Base-by-base conservation (phyloP, 2,113 vertebrate genomes). In the Notiomystis cincta region DNA sequence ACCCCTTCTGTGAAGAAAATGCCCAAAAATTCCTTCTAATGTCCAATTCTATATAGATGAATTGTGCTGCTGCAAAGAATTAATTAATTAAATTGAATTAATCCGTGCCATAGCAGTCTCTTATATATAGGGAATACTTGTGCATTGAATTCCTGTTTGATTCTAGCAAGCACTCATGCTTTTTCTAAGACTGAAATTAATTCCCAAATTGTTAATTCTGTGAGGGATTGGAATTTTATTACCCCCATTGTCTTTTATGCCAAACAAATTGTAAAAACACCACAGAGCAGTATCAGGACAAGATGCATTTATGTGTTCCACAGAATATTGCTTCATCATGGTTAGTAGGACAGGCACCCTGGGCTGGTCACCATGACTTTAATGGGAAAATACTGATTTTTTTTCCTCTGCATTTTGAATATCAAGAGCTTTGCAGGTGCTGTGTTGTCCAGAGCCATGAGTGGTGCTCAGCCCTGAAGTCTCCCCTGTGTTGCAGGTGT, bases 401-500 rank as follows among this genome's bases (percentile, higher is more conserved):
- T 79, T 91, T 56, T 13, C 28, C 15, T 73, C 4, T 54, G 5
- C 70, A 19, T 64, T 93, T 90, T 92, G 42, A 28, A 11, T 53
- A 38, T 79, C 40, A 57, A 10, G 62, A 69, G 40, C 78, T 78
- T 30, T 71, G 42, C 72, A 90, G 58, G 6, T 60, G 22, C 11
- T 45, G 31, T 25, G 4, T 37, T 81, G 45, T 57, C 58, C 31
- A 12, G 56, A 23, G 31, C 16, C 23, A 47, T 44, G 22, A 22
- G 17, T 62, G 65, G 69, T 89, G 54, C 86, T 7, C 40, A 12
- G 7, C 37, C 28, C 76, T 28, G 91, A 81, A 50, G 17, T 93
- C 91, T 92, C 82, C 90, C 57, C 85, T 97, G 92, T 95, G 40
- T 88, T 95, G 7, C 95, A 99, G 99, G 99, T 99, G 71, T 99